Evolutionary conservation across 1,140 invertebrate genomes (phyloP), one percentile per base, ranked within the genome.

Genomic region (Aradophagus sp.): DNA sequence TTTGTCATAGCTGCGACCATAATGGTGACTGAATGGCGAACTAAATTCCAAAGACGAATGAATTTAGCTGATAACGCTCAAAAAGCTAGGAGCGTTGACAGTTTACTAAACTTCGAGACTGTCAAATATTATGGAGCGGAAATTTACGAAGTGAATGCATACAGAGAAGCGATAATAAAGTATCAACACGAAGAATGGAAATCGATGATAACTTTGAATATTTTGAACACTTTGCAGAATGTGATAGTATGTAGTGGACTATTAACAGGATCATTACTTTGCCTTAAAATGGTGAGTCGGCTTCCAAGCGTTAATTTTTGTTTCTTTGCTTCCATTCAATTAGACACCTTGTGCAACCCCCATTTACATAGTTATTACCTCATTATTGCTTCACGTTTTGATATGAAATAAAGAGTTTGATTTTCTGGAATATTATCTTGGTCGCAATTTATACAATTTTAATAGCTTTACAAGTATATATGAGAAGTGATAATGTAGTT

Each of bases 111-210:
- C 86, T 98, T 97, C 87, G 97, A 99, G 87, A 99, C 97, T 2
- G 97, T 98, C 0, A 99, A 99, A 84, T 98, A 99, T 86, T 99
- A 98, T 79, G 93, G 93, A 16, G 95, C 95, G 13, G 97, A 99
- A 84, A 76, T 89, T 6, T 97, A 96, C 83, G 97, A 99, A 88
- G 92, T 95, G 0, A 84, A 93, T 36, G 88, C 91, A 34, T 99
- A 97, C 78, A 88, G 89, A 62, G 90, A 92, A 26, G 91, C 94
- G 10, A 93, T 98, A 75, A 71, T 91, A 1, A 89, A 91, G 58
- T 97, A 89, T 82, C 95, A 97, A 89, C 86, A 86, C 77, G 93
- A 96, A 82, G 97, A 99, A 87, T 98, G 93, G 88, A 93, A 91
- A 56, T 91, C 93, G 0, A 89, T 90, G 65, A 87, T 96, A 1